Evolutionary conservation across 1,140 invertebrate genomes (phyloP).

Genomic region (Augochlora pura): DNA sequence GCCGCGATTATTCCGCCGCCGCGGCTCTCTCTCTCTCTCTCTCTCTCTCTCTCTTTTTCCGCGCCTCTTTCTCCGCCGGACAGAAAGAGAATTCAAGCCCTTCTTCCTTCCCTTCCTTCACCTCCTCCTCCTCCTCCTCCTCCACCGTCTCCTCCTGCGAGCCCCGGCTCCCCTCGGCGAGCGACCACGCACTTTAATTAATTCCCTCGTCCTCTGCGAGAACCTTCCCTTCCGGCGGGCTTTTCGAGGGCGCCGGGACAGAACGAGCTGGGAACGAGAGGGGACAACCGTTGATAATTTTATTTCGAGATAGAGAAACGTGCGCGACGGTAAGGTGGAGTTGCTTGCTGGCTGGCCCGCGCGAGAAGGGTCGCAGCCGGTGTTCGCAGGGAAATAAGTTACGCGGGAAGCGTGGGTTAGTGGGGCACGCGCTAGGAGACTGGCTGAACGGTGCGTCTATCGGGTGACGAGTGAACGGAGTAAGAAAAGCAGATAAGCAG

Average conservation of each 20-base stretch:
- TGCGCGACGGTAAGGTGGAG: neutral
- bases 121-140: neutral
- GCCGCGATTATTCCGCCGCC: slow-evolving; percentile 25
- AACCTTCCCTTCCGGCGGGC: slow-evolving; percentile 32
- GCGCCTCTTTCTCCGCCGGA: neutral
- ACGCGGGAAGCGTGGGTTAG: too few relatives aligned
- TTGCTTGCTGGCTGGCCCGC: too few relatives aligned
- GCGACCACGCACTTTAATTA: slow-evolving; percentile 56
- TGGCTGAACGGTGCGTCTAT: too few relatives aligned
- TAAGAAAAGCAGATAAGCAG: too few relatives aligned
- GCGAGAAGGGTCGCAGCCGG: too few relatives aligned
- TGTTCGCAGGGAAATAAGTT: neutral
- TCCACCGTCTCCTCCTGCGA: neutral
- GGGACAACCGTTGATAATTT: slow-evolving; percentile 26
- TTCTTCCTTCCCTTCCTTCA: neutral
- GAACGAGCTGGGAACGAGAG: neutral
- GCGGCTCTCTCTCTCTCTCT: neutral
- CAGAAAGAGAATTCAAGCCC: neutral
- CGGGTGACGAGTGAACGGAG: too few relatives aligned
- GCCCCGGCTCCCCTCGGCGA: neutral
- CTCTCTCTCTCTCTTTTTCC: too few relatives aligned
- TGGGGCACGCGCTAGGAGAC: too few relatives aligned
- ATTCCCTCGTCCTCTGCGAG: slow-evolving; percentile 44
- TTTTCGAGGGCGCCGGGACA: slow-evolving; percentile 20
- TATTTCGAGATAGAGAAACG: slow-evolving; percentile 22